Base-by-base conservation (phyloP, 2,113 vertebrate genomes). In the Felis chaus region DNA sequence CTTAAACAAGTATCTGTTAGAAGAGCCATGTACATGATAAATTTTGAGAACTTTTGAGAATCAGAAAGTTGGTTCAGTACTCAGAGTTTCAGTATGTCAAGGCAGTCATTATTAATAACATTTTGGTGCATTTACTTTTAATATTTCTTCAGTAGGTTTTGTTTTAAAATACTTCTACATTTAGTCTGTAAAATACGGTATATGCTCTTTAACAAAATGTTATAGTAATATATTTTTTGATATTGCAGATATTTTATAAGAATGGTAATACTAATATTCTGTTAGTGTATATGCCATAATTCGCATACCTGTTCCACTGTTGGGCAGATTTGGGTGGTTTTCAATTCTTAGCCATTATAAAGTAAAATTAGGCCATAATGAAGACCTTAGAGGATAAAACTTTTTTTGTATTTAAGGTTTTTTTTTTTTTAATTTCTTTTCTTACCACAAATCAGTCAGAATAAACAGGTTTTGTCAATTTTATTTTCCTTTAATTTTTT, bases 351-450 rank as follows among this genome's bases (percentile, higher is more conserved):
- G 48, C 39, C 25, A 84, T 63, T 79, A 48, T 71, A 71, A 89
- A 80, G 84, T 79, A 85, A 82, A 80, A 48, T 78, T 91, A 39
- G 87, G 16, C 68, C 12, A 13, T 15, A 74, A 31, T 57, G 48
- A 94, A 85, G 84, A 81, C 79, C 78, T 92, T 96, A 80, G 48
- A 81, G 27, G 66, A 45, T 92, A 81, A 66, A 92, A 63, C n/a
- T 39, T 61, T 78, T 66, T 89, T 50, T 78, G 4, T 84, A n/a
- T 96, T 48, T 76, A 74, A 85, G 18, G 5, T 48, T 31, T 69
- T 27, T 68, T 33, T 19, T 12, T 2, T 4, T 45, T 45, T 9
- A 45, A 45, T 45, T 45, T 45, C 45, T 9, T 45, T 9, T 9
- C 45, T 45, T 45, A 45, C 45, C 45, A 45, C 45, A 45, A 45